Conservation (phyloP, 2,797 vertebrate species). For the Remorina albescens region DNA sequence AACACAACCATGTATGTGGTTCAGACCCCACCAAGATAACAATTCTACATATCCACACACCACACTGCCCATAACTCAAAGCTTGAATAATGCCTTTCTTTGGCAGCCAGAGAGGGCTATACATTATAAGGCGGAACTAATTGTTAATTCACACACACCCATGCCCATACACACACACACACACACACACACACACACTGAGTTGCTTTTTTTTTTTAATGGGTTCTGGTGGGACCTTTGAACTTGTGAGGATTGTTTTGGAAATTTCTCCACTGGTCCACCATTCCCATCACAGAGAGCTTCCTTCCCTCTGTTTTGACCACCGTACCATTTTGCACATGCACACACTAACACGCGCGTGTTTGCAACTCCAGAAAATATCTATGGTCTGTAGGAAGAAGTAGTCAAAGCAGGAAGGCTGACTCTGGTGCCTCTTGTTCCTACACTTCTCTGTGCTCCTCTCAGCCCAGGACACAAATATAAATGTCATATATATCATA, state of each 20-base stretch:
- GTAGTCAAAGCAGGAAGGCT: slow-evolving; percentile 23
- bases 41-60: background rate
- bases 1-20: too few relatives aligned
- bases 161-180: background rate
- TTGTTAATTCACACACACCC: slow-evolving; percentile 27
- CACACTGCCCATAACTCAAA: slow-evolving; percentile 26
- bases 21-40: too few relatives aligned
- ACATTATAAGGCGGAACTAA: slow-evolving; percentile 25
- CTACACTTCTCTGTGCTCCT: background rate
- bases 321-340: background rate
- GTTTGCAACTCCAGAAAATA: slow-evolving; percentile 18
- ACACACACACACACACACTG: slow-evolving; percentile 14
- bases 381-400: slow-evolving; percentile 9
- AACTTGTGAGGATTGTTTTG: slow-evolving; percentile 37
- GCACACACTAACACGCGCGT: slow-evolving; percentile 27
- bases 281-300: slow-evolving; percentile 6
- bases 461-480: background rate
- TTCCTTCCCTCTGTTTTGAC: slow-evolving; percentile 41
- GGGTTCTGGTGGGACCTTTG: background rate
- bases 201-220: slow-evolving; percentile 9
- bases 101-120: slow-evolving; percentile 6
- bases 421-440: background rate
- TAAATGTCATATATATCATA: background rate
- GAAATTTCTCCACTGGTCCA: slow-evolving; percentile 35
- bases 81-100: slow-evolving; percentile 27